Conservation (phyloP, 2,113 vertebrate species). For the Dipodomys spectabilis region DNA sequence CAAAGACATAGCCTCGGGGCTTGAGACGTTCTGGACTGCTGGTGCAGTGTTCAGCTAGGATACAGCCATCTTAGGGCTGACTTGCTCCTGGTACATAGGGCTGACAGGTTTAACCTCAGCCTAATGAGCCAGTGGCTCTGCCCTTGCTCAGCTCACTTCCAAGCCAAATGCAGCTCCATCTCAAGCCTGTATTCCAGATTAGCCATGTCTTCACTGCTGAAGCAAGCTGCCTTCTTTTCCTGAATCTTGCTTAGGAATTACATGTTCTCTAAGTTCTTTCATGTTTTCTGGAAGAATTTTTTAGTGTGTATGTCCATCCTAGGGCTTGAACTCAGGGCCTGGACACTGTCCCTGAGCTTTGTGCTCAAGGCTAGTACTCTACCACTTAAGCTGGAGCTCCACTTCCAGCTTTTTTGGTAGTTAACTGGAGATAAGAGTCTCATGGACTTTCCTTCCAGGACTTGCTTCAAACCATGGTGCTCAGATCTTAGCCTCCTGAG, state of each 20-base stretch:
- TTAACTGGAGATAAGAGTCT: too few species aligned
- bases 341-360: too few species aligned
- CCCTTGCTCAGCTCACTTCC: background rate
- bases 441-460: too few species aligned
- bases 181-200: background rate
- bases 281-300: background rate
- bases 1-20: background rate
- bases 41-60: background rate
- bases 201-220: background rate
- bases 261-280: background rate
- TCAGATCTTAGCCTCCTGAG: too few species aligned
- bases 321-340: too few species aligned
- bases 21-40: background rate
- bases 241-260: background rate
- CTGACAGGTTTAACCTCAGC: background rate
- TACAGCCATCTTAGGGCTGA: background rate
- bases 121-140: rapidly evolving
- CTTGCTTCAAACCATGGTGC: too few species aligned
- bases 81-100: background rate
- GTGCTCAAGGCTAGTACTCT: too few species aligned
- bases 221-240: background rate
- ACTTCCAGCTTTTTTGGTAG: too few species aligned
- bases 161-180: background rate
- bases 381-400: too few species aligned
- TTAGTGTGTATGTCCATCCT: too few species aligned